A percentile compares a stretch with the other conserved stretches of the same genome.
Conservation (phyloP, 2,113 vertebrate species). For the Campylomormyrus numenius region DNA sequence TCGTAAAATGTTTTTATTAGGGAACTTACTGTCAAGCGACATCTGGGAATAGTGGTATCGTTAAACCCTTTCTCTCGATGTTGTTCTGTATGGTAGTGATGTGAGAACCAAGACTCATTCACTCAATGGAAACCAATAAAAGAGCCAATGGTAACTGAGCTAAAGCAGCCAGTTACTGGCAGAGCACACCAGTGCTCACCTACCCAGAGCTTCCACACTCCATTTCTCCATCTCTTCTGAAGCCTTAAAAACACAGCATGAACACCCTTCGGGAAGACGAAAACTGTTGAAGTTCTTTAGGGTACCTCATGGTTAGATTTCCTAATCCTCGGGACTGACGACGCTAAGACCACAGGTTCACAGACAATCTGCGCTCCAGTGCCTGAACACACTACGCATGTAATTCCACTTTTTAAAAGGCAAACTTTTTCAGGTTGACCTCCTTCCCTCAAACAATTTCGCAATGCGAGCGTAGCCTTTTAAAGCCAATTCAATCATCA, state of each 20-base stretch:
- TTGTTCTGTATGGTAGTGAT: slow-evolving; percentile 22
- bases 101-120: background rate
- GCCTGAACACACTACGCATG: background rate
- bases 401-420: background rate
- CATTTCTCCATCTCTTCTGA: background rate
- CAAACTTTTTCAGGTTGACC: background rate
- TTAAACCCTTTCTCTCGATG: slow-evolving; percentile 51
- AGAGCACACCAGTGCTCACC: background rate
- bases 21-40: slow-evolving; percentile 50
- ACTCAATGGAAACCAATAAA: background rate
- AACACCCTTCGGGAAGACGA: background rate
- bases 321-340: background rate
- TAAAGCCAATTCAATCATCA: background rate
- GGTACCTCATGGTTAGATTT: background rate
- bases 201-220: background rate
- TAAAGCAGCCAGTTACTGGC: background rate
- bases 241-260: background rate
- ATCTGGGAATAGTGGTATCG: slow-evolving; percentile 49
- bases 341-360: background rate
- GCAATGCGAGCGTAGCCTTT: background rate
- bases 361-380: background rate
- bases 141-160: background rate
- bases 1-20: slow-evolving; percentile 19
- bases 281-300: background rate
- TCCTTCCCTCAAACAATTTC: background rate